phyloP scores from a whole-genome alignment of 2,797 vertebrate genomes.

The Periparus ater region DNA sequence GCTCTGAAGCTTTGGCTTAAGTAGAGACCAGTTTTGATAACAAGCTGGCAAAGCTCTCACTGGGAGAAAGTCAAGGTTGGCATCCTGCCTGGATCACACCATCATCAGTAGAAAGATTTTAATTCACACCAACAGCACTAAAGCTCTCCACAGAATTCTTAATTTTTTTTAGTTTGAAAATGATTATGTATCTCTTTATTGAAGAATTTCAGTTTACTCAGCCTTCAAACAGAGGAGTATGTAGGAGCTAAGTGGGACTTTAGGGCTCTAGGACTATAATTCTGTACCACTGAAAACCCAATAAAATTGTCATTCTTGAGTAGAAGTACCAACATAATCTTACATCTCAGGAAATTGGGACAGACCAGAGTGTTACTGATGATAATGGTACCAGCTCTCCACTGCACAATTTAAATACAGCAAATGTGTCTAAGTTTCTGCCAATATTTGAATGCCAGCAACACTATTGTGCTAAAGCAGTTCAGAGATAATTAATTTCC shows the following conservation, averaged over 20 bases:
- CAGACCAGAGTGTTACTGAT: neutral
- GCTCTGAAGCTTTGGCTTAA: neutral
- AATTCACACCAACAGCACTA: neutral
- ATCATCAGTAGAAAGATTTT: neutral
- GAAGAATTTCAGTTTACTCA: neutral
- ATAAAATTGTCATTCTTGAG: neutral
- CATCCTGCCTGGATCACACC: neutral
- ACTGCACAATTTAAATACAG: neutral
- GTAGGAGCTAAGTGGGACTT: neutral
- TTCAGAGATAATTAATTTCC: neutral
- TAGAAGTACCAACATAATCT: neutral
- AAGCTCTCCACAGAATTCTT: neutral
- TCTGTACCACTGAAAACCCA: neutral
- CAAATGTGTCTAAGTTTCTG: neutral
- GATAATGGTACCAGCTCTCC: neutral
- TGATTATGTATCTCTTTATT: neutral
- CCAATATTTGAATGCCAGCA: neutral
- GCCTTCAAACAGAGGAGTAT: neutral
- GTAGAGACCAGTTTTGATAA: neutral
- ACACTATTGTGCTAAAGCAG: neutral
- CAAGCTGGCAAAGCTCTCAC: neutral
- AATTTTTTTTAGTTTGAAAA: neutral
- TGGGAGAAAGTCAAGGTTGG: neutral
- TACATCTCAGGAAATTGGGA: neutral
- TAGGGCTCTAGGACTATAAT: neutral